phyloP scores from a whole-genome alignment of 2,888 invertebrate genomes.

The Rotaria socialis region DNA sequence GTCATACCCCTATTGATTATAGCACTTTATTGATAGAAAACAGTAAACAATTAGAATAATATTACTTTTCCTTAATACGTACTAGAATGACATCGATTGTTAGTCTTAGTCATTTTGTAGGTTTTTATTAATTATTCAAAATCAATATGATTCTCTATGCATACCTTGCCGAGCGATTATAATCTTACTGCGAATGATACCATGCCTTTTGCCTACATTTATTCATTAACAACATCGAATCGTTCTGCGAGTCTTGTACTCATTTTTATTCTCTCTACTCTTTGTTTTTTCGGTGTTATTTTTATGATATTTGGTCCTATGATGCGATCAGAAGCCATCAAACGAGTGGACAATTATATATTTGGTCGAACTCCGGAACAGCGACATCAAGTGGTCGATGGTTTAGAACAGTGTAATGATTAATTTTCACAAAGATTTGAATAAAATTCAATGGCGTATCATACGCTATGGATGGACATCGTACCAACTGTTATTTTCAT shows the following conservation, averaged over 20 bases:
- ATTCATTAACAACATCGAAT: background rate
- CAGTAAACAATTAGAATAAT: too few relatives aligned
- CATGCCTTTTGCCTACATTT: background rate
- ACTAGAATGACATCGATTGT: too few relatives aligned
- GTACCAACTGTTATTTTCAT: too few relatives aligned
- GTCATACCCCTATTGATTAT: too few relatives aligned
- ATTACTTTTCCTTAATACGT: too few relatives aligned
- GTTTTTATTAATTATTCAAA: background rate
- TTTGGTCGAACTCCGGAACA: background rate
- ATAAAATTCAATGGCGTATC: too few relatives aligned
- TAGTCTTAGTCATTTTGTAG: too few relatives aligned
- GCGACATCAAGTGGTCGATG: background rate
- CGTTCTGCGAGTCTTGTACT: background rate
- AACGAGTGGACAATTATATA: background rate
- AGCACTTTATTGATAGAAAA: too few relatives aligned
- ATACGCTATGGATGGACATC: too few relatives aligned
- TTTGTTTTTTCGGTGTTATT: background rate
- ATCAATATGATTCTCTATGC: background rate
- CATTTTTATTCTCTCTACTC: background rate
- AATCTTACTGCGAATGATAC: background rate
- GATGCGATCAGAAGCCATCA: background rate
- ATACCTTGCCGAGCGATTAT: background rate
- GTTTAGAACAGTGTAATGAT: background rate
- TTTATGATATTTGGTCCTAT: conserved; percentile 30
- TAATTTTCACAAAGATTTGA: background rate